Conservation (phyloP, 2,888 invertebrate genomes). For the Meteorus cinctellus region DNA sequence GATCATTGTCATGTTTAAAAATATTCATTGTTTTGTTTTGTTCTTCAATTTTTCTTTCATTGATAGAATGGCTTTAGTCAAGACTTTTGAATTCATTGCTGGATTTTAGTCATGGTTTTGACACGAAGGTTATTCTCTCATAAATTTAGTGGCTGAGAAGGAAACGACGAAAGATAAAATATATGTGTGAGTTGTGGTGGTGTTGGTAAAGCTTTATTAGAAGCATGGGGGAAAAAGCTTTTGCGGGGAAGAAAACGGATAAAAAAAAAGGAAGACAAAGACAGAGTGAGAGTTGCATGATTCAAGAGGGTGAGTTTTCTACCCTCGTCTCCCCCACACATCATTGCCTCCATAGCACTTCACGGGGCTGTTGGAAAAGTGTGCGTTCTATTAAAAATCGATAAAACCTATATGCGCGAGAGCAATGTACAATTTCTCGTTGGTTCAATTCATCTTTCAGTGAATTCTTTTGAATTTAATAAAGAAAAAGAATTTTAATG, state of each 20-base stretch:
- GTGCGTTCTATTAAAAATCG: constrained; percentile 40
- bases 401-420: constrained; percentile 20
- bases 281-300: constrained; percentile 50
- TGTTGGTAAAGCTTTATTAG: constrained; percentile 33
- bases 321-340: constrained; percentile 24
- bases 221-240: neutral
- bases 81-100: constrained; percentile 52
- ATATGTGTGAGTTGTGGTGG: neutral
- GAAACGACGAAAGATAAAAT: neutral
- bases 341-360: constrained; percentile 28
- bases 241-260: neutral
- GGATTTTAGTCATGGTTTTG: constrained; percentile 51
- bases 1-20: constrained; percentile 5
- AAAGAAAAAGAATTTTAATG: neutral
- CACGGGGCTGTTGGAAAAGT: constrained; percentile 29
- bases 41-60: neutral
- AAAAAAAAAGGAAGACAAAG: constrained; percentile 29
- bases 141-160: neutral
- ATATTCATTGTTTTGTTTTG: constrained; percentile 18
- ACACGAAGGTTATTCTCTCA: neutral
- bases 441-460: constrained; percentile 17
- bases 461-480: neutral
- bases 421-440: constrained; percentile 12
- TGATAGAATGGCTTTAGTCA: constrained; percentile 42
- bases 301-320: constrained; percentile 55